A percentile compares a stretch with the other conserved stretches of the same genome.
These are phyloP conservation scores for Rhizoglyphus robini DNA, from an alignment of 1,140 invertebrate species.

Conservation along the genomic window DNA sequence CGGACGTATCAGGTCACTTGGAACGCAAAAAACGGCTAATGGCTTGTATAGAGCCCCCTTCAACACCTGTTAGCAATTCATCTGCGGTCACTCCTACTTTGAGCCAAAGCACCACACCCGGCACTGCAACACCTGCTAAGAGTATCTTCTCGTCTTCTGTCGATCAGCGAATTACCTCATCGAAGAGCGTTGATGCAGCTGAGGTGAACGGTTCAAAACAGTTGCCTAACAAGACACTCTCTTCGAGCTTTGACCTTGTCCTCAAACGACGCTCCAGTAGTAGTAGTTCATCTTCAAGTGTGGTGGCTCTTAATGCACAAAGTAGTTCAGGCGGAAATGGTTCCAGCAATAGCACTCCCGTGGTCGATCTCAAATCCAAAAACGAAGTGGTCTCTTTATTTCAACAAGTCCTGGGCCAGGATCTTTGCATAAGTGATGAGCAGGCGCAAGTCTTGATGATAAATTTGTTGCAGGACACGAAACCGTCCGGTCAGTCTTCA, in stretches of 20 bases:
- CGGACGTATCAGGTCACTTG: background rate
- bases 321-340: background rate
- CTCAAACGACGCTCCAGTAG: constrained; percentile 38
- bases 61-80: background rate
- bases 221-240: background rate
- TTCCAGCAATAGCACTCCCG: background rate
- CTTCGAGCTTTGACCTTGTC: background rate
- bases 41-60: background rate
- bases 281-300: constrained; percentile 36
- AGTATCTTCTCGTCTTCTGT: background rate
- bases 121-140: background rate
- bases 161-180: background rate
- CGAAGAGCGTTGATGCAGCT: background rate
- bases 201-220: background rate
- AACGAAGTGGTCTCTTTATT: no score
- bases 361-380: background rate
- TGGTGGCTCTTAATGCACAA: background rate
- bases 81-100: background rate
- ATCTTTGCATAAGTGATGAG: no score
- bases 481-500: no score
- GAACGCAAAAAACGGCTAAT: constrained; percentile 14
- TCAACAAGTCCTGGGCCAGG: background rate
- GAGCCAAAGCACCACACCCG: background rate
- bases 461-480: no score
- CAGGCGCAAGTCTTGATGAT: no score